These are phyloP conservation scores for Meleagris gallopavo DNA, from an alignment of 2,113 vertebrate species.

Conservation along the genomic window DNA sequence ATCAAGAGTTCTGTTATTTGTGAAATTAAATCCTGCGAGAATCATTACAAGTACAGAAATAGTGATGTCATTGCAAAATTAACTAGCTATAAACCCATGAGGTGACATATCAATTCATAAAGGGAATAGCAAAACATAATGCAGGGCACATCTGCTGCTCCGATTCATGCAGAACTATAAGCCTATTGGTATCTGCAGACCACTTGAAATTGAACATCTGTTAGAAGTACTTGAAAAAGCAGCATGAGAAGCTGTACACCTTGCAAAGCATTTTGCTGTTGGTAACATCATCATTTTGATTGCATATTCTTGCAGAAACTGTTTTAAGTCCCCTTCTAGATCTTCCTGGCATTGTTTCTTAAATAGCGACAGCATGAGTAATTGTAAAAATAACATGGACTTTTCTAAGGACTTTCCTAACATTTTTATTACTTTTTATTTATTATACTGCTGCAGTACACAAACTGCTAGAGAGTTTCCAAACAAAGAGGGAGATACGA, in stretches of 20 bases:
- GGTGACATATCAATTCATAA: conserved; percentile 62
- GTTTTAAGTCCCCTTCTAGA: conserved; percentile 32
- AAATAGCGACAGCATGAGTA: conserved; percentile 47
- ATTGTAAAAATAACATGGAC: conserved; percentile 40
- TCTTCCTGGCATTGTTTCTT: conserved; percentile 61
- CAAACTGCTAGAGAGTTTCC: conserved; percentile 10
- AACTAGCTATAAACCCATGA: conserved; percentile 56
- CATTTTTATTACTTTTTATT: conserved; percentile 61
- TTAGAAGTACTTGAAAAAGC: conserved; percentile 66
- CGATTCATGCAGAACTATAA: conserved; percentile 37
- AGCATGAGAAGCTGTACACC: conserved; percentile 59
- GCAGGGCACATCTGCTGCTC: conserved; percentile 65
- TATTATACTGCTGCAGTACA: not conserved
- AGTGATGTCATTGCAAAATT: conserved; percentile 66
- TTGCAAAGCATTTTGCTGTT: conserved; percentile 55
- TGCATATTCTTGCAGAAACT: conserved; percentile 9
- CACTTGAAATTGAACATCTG: conserved; percentile 72
- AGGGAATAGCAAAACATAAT: conserved; percentile 61
- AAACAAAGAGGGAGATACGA: not conserved
- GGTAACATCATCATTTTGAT: conserved; percentile 26
- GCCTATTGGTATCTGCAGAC: conserved; percentile 66
- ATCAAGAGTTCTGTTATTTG: conserved; percentile 57
- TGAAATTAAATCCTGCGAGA: conserved; percentile 45
- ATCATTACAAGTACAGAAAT: conserved; percentile 44
- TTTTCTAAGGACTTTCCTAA: conserved; percentile 37